Conservation (phyloP, 2,888 invertebrate species). For the Spilarctia lutea region DNA sequence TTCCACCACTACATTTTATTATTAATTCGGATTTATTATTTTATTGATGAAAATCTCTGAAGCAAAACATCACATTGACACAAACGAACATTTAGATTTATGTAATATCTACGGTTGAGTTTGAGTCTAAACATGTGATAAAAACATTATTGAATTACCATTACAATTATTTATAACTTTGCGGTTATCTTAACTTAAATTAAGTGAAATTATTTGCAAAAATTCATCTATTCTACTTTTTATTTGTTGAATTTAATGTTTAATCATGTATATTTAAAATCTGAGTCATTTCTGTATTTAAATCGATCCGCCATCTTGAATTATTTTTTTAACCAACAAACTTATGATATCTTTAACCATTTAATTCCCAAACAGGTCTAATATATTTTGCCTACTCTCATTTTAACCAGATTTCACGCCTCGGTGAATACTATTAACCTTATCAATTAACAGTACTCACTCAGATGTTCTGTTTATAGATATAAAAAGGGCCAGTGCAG, state of each 20-base stretch:
- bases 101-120: slow-evolving; percentile 33
- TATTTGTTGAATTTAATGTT: slow-evolving; percentile 36
- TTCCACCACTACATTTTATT: slow-evolving; percentile 50
- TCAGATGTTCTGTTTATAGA: slow-evolving; percentile 51
- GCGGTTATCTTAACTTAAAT: slow-evolving; percentile 29
- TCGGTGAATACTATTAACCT: slow-evolving; percentile 41
- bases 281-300: slow-evolving; percentile 30
- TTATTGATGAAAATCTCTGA: slow-evolving; percentile 35
- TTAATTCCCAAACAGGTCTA: slow-evolving; percentile 36
- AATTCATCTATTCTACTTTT: slow-evolving; percentile 32
- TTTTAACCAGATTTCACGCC: slow-evolving; percentile 63
- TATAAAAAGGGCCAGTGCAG: slow-evolving; percentile 47
- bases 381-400: slow-evolving; percentile 57
- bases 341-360: slow-evolving; percentile 28
- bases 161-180: slow-evolving; percentile 1
- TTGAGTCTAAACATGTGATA: slow-evolving; percentile 30
- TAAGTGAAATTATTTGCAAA: slow-evolving; percentile 45
- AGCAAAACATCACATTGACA: slow-evolving; percentile 53
- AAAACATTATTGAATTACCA: slow-evolving; percentile 36
- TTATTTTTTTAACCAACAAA: slow-evolving; percentile 38
- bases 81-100: slow-evolving; percentile 53
- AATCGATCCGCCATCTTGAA: slow-evolving; percentile 28
- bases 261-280: slow-evolving; percentile 40
- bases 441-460: slow-evolving; percentile 46
- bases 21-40: slow-evolving; percentile 38